These are phyloP conservation scores for Petrolisthes cinctipes DNA, from an alignment of 2,888 invertebrate genomes.

Conservation along the genomic window DNA sequence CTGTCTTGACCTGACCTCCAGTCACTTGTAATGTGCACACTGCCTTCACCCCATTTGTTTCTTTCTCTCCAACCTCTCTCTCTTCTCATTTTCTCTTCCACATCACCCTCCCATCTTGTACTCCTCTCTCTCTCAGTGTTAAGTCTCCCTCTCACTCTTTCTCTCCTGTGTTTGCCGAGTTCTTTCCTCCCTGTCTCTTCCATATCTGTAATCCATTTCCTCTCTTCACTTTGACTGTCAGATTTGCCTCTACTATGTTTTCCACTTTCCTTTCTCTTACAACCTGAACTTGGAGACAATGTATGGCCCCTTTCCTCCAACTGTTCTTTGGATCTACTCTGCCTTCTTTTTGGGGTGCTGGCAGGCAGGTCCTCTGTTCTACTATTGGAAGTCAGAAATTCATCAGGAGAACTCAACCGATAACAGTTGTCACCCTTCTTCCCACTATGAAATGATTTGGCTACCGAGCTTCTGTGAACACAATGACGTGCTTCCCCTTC, in stretches of 20 bases:
- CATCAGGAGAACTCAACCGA: not conserved
- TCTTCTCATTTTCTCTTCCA: not conserved
- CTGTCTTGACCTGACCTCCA: not conserved
- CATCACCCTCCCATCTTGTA: not conserved
- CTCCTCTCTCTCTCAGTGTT: not conserved
- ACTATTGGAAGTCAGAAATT: not conserved
- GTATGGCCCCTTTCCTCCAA: not conserved
- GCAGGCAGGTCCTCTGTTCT: not conserved
- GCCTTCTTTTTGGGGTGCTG: slow-evolving; percentile 18
- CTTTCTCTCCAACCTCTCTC: not conserved
- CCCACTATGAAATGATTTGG: not conserved
- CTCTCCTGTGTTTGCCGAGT: not conserved
- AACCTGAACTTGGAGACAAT: not conserved
- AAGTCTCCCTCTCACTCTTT: not conserved
- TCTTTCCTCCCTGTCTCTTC: not conserved
- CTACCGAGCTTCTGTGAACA: not conserved
- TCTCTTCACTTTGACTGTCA: not conserved
- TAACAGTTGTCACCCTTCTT: not conserved
- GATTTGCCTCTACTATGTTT: not conserved
- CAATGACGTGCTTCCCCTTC: not conserved
- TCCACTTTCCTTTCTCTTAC: not conserved
- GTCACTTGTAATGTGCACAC: not conserved
- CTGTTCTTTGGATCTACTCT: slow-evolving; percentile 3
- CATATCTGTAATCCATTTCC: not conserved
- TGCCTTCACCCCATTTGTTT: not conserved